Evolutionary conservation across 2,888 invertebrate species (phyloP).

Genomic region (Blastobasis lacticolella): DNA sequence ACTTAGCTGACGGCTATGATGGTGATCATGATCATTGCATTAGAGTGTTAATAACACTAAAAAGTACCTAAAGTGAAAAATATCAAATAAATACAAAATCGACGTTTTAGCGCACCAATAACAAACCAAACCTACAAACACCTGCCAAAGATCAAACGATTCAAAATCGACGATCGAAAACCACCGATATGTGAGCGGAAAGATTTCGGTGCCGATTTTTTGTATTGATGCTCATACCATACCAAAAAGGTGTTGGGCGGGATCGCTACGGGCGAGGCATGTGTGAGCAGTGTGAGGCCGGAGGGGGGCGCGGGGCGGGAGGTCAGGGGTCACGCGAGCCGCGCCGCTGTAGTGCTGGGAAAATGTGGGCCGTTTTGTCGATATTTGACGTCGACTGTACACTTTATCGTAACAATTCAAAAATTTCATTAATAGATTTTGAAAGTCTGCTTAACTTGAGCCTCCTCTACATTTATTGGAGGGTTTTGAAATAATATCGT

Average conservation of each 20-base stretch:
- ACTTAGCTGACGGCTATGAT: no score
- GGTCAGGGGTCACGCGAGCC: slow-evolving; percentile 65
- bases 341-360: slow-evolving; percentile 25
- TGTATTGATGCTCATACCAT: slow-evolving; percentile 23
- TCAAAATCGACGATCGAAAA: neutral
- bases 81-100: no score
- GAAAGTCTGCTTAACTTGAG: no score
- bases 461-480: no score
- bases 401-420: no score
- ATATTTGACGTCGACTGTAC: no score
- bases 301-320: slow-evolving; percentile 27
- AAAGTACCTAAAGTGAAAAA: no score
- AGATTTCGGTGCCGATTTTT: slow-evolving; percentile 48
- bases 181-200: slow-evolving; percentile 16
- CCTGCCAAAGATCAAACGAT: slow-evolving; percentile 6
- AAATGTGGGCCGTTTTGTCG: no score
- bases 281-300: slow-evolving; percentile 29
- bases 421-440: no score
- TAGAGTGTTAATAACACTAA: no score
- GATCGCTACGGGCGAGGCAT: slow-evolving; percentile 47
- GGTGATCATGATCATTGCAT: no score
- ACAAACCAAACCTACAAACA: neutral
- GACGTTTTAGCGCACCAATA: neutral
- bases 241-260: slow-evolving; percentile 61
- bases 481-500: no score